These are phyloP conservation scores for Sinella curviseta DNA, from an alignment of 1,140 invertebrate species.

Conservation along the genomic window DNA sequence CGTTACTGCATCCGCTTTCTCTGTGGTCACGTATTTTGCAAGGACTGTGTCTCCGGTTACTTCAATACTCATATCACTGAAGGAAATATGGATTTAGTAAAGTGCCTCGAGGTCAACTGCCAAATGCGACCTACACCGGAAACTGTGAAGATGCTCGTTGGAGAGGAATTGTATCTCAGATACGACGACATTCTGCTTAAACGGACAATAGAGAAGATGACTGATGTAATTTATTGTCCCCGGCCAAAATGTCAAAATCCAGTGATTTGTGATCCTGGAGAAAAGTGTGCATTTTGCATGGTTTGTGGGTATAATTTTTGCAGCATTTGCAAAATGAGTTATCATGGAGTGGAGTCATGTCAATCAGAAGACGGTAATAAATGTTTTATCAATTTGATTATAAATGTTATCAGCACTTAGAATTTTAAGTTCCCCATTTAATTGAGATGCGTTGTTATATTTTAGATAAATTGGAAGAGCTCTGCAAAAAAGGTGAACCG, in stretches of 20 bases:
- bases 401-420: neutral
- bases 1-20: constrained; percentile 61
- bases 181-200: constrained; percentile 67
- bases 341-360: constrained; percentile 69
- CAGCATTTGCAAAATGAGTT: constrained; percentile 64
- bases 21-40: constrained; percentile 67
- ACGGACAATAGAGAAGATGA: constrained; percentile 64
- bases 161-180: constrained; percentile 60
- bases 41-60: constrained; percentile 63
- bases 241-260: constrained; percentile 63
- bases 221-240: constrained; percentile 67
- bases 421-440: constrained; percentile 32
- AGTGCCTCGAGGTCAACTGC: constrained; percentile 65
- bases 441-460: neutral
- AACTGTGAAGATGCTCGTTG: constrained; percentile 62
- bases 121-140: constrained; percentile 57
- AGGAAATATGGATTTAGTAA: constrained; percentile 62
- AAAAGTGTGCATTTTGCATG: constrained; percentile 63
- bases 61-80: constrained; percentile 64
- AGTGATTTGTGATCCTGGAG: constrained; percentile 61
- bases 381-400: neutral
- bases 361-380: constrained; percentile 57
- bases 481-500: constrained; percentile 60
- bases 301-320: constrained; percentile 67
- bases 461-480: constrained; percentile 57